Conservation (phyloP, 2,888 invertebrate genomes). For the Lobophora halterata region DNA sequence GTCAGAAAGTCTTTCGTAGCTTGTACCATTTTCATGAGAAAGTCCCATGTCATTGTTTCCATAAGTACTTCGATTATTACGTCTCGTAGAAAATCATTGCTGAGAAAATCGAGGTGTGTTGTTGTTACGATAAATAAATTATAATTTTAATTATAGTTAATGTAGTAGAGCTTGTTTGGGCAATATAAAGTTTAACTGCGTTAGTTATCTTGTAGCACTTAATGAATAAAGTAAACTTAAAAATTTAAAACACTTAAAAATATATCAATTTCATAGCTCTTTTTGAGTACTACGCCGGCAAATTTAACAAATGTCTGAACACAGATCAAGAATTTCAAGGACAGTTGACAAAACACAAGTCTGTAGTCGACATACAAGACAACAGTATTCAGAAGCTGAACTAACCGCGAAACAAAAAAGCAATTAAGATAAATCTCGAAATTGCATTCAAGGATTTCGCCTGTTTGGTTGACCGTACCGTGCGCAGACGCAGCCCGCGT, state of each 20-base stretch:
- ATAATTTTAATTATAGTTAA: too few relatives aligned
- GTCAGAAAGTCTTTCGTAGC: neutral
- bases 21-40: slow-evolving; percentile 9
- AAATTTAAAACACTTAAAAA: too few relatives aligned
- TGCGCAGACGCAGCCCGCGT: slow-evolving; percentile 46
- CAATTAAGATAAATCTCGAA: slow-evolving; percentile 61
- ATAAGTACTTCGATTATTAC: neutral
- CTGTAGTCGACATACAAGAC: too few relatives aligned
- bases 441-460: slow-evolving; percentile 45
- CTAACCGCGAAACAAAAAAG: slow-evolving; percentile 25
- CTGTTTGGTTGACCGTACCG: slow-evolving; percentile 37
- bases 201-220: too few relatives aligned
- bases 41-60: slow-evolving; percentile 9
- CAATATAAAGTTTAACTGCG: too few relatives aligned
- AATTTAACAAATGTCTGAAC: slow-evolving; percentile 1
- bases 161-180: too few relatives aligned
- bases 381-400: slow-evolving; percentile 16
- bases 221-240: too few relatives aligned
- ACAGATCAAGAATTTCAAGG: slow-evolving; percentile 16
- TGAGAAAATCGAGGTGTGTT: slow-evolving; percentile 2
- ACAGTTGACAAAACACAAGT: slow-evolving; percentile 29
- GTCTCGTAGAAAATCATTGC: neutral
- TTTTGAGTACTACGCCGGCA: too few relatives aligned
- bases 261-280: too few relatives aligned
- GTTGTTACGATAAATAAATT: slow-evolving; percentile 1